phyloP scores from a whole-genome alignment of 2,888 invertebrate genomes.

The Macrophya annulata region DNA sequence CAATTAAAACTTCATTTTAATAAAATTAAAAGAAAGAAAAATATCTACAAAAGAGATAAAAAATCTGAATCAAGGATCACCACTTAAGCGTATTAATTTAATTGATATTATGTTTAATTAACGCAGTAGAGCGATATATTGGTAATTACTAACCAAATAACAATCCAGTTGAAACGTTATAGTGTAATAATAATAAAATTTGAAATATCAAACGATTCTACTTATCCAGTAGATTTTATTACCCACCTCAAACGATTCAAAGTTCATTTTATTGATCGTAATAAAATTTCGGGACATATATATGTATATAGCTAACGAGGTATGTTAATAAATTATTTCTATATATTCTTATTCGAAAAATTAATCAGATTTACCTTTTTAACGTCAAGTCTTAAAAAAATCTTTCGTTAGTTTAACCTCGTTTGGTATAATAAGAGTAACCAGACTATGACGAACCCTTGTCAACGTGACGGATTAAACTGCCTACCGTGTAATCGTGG shows the following conservation, averaged over 20 bases:
- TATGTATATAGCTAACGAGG: background rate
- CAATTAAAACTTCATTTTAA: background rate
- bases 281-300: background rate
- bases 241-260: background rate
- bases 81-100: conserved; percentile 13
- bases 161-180: background rate
- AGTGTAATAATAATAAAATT: background rate
- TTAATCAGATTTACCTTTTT: background rate
- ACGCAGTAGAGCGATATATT: conserved; percentile 2
- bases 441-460: conserved; percentile 43
- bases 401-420: background rate
- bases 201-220: background rate
- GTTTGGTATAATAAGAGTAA: background rate
- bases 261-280: background rate
- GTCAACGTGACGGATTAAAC: conserved; percentile 49
- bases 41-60: background rate
- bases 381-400: background rate
- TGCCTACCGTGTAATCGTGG: conserved; percentile 28
- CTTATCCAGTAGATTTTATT: conserved; percentile 12
- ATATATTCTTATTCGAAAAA: background rate
- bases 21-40: background rate
- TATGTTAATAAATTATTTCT: background rate
- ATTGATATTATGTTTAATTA: conserved; percentile 31
- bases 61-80: background rate
- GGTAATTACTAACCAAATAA: background rate